phyloP scores from a whole-genome alignment of 2,888 invertebrate species.

The Orthonychiurus folsomi region DNA sequence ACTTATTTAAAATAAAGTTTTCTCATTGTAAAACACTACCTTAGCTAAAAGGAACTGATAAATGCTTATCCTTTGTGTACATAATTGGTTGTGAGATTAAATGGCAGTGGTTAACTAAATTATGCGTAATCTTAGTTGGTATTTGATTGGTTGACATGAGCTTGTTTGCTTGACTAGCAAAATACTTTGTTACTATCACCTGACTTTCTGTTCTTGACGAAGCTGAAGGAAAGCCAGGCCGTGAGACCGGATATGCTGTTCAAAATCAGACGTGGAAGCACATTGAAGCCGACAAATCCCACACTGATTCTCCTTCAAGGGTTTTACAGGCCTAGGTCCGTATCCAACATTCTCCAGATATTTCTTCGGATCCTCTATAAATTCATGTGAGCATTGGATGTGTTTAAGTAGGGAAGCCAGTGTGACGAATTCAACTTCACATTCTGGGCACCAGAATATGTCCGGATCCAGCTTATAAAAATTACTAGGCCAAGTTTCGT shows the following conservation, averaged over 20 bases:
- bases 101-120: no score
- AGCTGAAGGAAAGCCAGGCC: constrained; percentile 6
- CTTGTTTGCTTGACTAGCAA: no score
- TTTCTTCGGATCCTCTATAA: not conserved
- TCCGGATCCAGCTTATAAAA: no score
- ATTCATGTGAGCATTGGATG: constrained; percentile 3
- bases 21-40: no score
- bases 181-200: no score
- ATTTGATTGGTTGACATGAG: no score
- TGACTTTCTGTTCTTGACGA: not conserved
- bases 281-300: not conserved
- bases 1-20: no score
- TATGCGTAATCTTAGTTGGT: no score
- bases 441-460: constrained; percentile 11
- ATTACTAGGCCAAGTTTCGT: no score
- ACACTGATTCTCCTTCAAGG: constrained; percentile 8
- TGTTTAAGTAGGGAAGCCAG: constrained; percentile 2
- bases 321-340: not conserved
- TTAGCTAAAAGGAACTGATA: no score
- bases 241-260: constrained; percentile 7
- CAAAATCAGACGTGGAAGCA: not conserved
- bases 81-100: no score
- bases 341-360: constrained; percentile 8
- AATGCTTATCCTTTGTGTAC: no score
- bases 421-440: not conserved